Conservation (phyloP, 2,113 vertebrate species). For the Callipepla californica region DNA sequence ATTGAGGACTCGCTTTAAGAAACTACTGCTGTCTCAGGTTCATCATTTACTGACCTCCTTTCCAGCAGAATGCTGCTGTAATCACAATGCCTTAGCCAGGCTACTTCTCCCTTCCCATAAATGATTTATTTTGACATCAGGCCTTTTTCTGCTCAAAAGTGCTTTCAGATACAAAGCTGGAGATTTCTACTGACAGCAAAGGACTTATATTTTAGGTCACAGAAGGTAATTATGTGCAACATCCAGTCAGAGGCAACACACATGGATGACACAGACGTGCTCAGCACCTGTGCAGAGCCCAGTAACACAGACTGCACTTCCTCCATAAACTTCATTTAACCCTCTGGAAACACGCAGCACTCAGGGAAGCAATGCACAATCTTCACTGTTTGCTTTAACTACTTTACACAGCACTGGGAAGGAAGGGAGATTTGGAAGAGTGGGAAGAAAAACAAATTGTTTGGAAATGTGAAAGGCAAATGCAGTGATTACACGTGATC, state of each 20-base stretch:
- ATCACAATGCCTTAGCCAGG: conserved; percentile 3
- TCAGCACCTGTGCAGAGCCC: neutral
- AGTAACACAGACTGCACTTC: neutral
- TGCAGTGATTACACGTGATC: neutral
- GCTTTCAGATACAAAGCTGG: conserved; percentile 11
- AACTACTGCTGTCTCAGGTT: neutral
- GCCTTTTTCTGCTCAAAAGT: conserved; percentile 50
- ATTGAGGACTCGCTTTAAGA: neutral
- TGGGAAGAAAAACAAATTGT: neutral
- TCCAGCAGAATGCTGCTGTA: conserved; percentile 50
- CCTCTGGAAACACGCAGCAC: neutral
- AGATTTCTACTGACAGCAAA: conserved; percentile 42
- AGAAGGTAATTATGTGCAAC: neutral
- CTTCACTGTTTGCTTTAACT: neutral
- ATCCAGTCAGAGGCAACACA: neutral
- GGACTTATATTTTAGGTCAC: conserved; percentile 26
- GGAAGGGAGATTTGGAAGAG: neutral
- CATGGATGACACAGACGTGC: neutral
- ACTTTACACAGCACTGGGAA: neutral
- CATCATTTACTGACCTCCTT: conserved; percentile 40
- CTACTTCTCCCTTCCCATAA: conserved; percentile 37
- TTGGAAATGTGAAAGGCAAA: neutral
- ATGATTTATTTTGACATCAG: conserved; percentile 58
- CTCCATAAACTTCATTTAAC: neutral
- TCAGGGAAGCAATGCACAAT: neutral